Evolutionary conservation across 2,888 invertebrate genomes (phyloP).

Genomic region (Lacanobia wlatinum): DNA sequence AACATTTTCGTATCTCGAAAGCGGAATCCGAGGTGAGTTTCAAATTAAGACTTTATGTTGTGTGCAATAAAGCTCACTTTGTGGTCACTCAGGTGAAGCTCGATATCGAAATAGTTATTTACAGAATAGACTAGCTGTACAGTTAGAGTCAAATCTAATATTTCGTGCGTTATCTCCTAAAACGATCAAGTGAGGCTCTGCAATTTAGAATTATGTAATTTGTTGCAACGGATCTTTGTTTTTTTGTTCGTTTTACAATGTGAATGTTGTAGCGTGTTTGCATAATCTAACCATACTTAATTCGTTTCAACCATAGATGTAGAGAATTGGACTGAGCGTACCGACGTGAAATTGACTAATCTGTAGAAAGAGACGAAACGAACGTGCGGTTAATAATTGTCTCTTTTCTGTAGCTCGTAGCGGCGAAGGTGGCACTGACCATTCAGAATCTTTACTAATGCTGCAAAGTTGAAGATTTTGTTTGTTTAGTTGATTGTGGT

Average conservation of each 20-base stretch:
- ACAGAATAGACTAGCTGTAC: no score
- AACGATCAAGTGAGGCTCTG: background rate
- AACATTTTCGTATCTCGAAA: no score
- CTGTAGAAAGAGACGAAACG: background rate
- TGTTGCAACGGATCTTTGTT: slow-evolving; percentile 24
- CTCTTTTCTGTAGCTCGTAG: background rate
- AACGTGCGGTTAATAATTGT: background rate
- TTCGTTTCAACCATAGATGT: background rate
- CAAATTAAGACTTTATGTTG: no score
- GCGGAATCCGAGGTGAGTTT: no score
- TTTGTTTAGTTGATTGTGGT: no score
- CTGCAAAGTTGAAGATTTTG: no score
- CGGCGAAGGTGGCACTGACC: background rate
- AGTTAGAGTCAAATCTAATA: background rate
- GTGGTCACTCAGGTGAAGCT: no score
- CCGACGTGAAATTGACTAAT: background rate
- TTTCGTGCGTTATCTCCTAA: background rate
- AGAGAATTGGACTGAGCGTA: background rate
- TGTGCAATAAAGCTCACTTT: no score
- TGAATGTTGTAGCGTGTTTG: slow-evolving; percentile 6
- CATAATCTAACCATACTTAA: slow-evolving; percentile 15
- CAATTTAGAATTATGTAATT: slow-evolving; percentile 32
- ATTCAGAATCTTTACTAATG: no score
- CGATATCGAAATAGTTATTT: no score
- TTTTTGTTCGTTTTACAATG: slow-evolving; percentile 8